Base-by-base conservation (phyloP, 2,888 invertebrate genomes). In the Chirona hameri region DNA sequence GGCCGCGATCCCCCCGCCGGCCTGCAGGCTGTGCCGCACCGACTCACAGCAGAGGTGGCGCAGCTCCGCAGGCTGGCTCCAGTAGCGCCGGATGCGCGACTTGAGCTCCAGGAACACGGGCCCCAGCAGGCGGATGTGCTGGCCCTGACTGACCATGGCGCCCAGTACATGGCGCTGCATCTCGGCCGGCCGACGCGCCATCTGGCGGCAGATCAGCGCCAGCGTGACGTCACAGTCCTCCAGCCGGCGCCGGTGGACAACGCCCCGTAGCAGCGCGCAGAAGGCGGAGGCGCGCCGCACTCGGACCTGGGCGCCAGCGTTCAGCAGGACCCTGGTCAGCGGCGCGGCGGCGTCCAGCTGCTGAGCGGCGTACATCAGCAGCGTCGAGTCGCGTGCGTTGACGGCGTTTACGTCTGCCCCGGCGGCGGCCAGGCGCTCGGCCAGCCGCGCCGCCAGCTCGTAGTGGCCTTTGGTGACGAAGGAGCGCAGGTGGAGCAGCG, bases 291-390 rank as follows among this genome's bases (percentile, higher is more conserved):
- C 79, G 65, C 79, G 82, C n/a, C 57, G 39, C 48, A 48, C 57
- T 21, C 82, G 83, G 60, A 83, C 82, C n/a, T 24, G 76, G 52
- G 82, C 83, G 46, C 83, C 83, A 79, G 72, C 76, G 81, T 83
- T 82, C 24, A 83, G 82, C 39, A 83, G 83, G 5, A 72, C 24
- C 24, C 82, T 69, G 31, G 80, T 82, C n/a, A 83, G 72, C 31
- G 81, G 48, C 55, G 60, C 69, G 39, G 81, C 46, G 9, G 55
- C 18, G 48, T 82, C 83, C 27, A 46, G 81, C 39, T 27, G 52
- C 76, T 72, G n/a, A 10, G 82, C 83, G 69, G 60, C 29, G 79
- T 82, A 82, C 72, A 82, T 79, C 29, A 83, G 82, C 29, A 83
- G 82, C 39, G 82, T 82, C 39, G 82, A 27, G 27, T 69, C 76